Conservation (phyloP, 2,113 vertebrate species). For the Cyprinodon tularosa region DNA sequence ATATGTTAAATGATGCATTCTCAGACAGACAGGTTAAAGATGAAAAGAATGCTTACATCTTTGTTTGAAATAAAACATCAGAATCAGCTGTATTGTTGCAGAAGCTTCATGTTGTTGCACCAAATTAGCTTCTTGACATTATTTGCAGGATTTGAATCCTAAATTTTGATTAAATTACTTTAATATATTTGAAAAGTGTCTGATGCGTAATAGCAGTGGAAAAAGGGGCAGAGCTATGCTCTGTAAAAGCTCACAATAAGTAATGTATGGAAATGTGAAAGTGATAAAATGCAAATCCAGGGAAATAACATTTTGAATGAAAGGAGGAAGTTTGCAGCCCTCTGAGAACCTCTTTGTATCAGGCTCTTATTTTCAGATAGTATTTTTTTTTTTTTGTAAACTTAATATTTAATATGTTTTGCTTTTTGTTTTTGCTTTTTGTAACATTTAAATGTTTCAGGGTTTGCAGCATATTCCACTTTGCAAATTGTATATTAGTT, state of each 20-base stretch:
- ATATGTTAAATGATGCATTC: neutral
- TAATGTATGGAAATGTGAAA: neutral
- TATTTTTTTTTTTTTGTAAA: neutral
- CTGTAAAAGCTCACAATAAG: neutral
- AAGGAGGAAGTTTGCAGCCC: neutral
- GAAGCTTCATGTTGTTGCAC: neutral
- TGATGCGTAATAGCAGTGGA: neutral
- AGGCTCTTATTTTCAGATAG: neutral
- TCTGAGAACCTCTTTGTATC: neutral
- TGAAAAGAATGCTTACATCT: neutral
- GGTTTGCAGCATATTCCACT: no score
- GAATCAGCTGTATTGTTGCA: neutral
- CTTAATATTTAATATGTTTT: no score
- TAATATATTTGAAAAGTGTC: no score
- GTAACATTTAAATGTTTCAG: no score
- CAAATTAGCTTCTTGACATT: neutral
- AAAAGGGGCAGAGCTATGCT: neutral
- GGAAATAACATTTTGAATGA: neutral
- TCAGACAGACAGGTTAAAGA: neutral
- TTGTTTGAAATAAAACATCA: neutral
- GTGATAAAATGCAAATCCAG: neutral
- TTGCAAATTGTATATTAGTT: no score
- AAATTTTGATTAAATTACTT: neutral
- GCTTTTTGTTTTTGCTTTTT: no score
- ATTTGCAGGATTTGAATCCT: neutral